Percentiles rank a stretch among this genome's conserved stretches.
Conservation (phyloP, 2,888 invertebrate genomes). For the Cyaniris semiargus region DNA sequence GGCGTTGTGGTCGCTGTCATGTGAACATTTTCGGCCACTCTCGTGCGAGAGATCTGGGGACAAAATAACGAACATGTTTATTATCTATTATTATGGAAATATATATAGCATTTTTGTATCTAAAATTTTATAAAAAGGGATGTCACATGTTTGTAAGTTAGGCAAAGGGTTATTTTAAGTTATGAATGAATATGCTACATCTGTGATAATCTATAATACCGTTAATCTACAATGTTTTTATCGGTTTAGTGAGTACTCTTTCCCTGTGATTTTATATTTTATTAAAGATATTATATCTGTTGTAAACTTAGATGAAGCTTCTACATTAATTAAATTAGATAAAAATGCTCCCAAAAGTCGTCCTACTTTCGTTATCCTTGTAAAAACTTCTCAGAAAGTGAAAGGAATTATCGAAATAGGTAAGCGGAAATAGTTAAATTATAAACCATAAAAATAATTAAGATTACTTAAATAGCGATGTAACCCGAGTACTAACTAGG, state of each 20-base stretch:
- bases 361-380: neutral
- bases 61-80: conserved; percentile 42
- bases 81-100: neutral
- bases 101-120: neutral
- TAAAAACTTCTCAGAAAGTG: neutral
- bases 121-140: no score
- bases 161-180: no score
- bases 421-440: neutral
- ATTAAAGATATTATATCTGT: no score
- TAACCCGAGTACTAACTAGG: neutral
- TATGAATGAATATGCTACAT: no score
- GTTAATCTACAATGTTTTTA: no score
- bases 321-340: neutral
- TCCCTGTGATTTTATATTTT: no score
- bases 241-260: no score
- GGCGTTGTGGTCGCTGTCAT: conserved; percentile 38
- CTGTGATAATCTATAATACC: no score
- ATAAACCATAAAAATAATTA: neutral
- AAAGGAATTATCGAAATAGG: neutral
- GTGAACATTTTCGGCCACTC: conserved; percentile 51
- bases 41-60: conserved; percentile 53
- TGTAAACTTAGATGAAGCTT: no score
- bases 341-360: neutral
- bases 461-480: conserved; percentile 1
- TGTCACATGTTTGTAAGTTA: no score